These are phyloP conservation scores for Heliconius hewitsoni DNA, from an alignment of 1,140 invertebrate species.

Conservation along the genomic window DNA sequence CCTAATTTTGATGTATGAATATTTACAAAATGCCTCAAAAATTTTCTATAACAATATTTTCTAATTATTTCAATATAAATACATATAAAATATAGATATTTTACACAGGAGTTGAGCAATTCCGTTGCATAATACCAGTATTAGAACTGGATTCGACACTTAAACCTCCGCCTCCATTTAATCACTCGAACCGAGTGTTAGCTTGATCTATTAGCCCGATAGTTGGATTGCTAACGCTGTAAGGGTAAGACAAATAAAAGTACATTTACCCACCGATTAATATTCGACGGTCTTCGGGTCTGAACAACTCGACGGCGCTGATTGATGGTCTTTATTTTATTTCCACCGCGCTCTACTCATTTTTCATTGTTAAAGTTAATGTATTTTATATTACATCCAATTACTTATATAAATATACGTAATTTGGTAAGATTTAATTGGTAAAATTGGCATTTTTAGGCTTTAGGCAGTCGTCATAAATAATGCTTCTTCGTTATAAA, in stretches of 20 bases:
- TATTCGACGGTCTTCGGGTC: conserved; percentile 72
- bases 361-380: conserved; percentile 12
- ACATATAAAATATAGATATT: not conserved
- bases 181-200: conserved; percentile 42
- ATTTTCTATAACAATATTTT: not conserved
- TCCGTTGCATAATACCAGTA: not conserved
- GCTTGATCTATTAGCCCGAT: conserved; percentile 47
- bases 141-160: conserved; percentile 10
- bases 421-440: not conserved
- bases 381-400: not conserved
- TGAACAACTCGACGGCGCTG: conserved; percentile 1
- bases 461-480: not conserved
- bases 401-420: conserved; percentile 2
- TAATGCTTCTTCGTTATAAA: not conserved
- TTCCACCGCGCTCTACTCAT: not conserved
- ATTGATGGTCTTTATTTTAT: conserved; percentile 15
- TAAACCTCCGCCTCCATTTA: conserved; percentile 22
- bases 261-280: conserved; percentile 78
- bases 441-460: not conserved
- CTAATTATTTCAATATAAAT: not conserved
- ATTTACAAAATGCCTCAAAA: not conserved
- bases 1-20: not conserved
- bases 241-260: conserved; percentile 78
- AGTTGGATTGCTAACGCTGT: conserved; percentile 47
- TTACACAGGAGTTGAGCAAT: not conserved